phyloP scores from a whole-genome alignment of 2,888 invertebrate genomes.

The Argyresthia goedartella region DNA sequence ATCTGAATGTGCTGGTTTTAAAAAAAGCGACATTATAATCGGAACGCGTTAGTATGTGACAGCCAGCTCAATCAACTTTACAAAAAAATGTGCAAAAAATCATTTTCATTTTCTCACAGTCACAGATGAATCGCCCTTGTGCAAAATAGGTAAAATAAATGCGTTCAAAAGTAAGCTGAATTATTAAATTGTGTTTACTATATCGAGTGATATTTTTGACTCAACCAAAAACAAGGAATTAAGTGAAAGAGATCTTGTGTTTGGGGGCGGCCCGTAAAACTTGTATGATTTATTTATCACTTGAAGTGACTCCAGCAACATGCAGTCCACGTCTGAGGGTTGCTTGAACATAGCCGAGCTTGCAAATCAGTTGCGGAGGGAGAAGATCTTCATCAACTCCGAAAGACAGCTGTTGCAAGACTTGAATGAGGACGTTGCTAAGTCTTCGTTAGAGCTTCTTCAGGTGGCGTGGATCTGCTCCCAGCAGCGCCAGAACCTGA shows the following conservation, averaged over 20 bases:
- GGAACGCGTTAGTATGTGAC: too few relatives aligned
- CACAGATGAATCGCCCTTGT: too few relatives aligned
- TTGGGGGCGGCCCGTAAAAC: not conserved
- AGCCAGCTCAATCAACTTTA: too few relatives aligned
- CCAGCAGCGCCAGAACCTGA: constrained; percentile 86
- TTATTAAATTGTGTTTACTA: constrained; percentile 41
- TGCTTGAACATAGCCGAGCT: constrained; percentile 63
- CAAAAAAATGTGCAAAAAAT: too few relatives aligned
- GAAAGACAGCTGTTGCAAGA: constrained; percentile 86
- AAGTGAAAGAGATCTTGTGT: constrained; percentile 30
- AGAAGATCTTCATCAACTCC: constrained; percentile 87
- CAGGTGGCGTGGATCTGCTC: constrained; percentile 90
- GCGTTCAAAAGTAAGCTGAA: too few relatives aligned
- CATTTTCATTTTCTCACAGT: too few relatives aligned
- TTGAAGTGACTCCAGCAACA: constrained; percentile 22
- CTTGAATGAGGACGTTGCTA: constrained; percentile 79
- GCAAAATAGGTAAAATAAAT: too few relatives aligned
- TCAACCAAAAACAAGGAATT: too few relatives aligned
- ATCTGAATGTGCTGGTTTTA: too few relatives aligned
- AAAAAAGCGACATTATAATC: too few relatives aligned
- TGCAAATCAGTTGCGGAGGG: constrained; percentile 79
- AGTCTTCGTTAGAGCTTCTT: constrained; percentile 65
- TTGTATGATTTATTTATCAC: not conserved
- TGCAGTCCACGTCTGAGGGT: constrained; percentile 61
- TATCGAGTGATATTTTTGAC: too few relatives aligned